Conservation (phyloP, 2,888 invertebrate species). For the Dorcus parallelipipedus region DNA sequence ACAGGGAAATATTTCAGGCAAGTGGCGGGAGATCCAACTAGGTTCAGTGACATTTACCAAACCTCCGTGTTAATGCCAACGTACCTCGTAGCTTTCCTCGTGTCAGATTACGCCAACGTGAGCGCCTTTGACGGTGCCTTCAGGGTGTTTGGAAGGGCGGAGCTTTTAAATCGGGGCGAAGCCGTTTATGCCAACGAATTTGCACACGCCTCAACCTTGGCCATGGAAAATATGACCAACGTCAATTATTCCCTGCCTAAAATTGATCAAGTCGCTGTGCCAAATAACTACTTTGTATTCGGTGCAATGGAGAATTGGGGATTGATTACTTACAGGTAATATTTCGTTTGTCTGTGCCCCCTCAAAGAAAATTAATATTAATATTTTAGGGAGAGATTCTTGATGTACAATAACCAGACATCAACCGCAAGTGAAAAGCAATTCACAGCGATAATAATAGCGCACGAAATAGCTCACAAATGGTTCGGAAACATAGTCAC, state of each 20-base stretch:
- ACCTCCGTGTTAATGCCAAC: slow-evolving; percentile 75
- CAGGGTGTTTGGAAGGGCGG: slow-evolving; percentile 65
- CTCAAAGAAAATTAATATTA: not conserved
- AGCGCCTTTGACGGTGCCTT: slow-evolving; percentile 50
- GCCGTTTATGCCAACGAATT: slow-evolving; percentile 6
- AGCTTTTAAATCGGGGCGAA: slow-evolving; percentile 61
- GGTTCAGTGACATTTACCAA: slow-evolving; percentile 36
- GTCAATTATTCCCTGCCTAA: slow-evolving; percentile 62
- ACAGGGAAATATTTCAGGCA: not conserved
- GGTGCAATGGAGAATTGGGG: slow-evolving; percentile 96
- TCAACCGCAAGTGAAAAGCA: slow-evolving; percentile 26
- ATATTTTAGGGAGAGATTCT: slow-evolving; percentile 9
- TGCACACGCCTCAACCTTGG: slow-evolving; percentile 17
- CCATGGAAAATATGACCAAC: slow-evolving; percentile 58
- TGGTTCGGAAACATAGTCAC: slow-evolving; percentile 52
- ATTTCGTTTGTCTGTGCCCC: not conserved
- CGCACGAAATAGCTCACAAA: slow-evolving; percentile 57
- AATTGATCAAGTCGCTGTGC: slow-evolving; percentile 80
- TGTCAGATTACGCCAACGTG: slow-evolving; percentile 66
- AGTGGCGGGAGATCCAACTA: not conserved
- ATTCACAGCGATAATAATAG: slow-evolving; percentile 40
- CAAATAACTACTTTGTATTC: slow-evolving; percentile 66
- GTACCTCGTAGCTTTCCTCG: slow-evolving; percentile 77
- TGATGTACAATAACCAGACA: slow-evolving; percentile 8
- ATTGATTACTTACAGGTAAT: slow-evolving; percentile 65